A percentile compares a stretch with the other conserved stretches of the same genome.
Evolutionary conservation across 2,113 vertebrate genomes (phyloP).

Genomic region (Stigmatopora argus): DNA sequence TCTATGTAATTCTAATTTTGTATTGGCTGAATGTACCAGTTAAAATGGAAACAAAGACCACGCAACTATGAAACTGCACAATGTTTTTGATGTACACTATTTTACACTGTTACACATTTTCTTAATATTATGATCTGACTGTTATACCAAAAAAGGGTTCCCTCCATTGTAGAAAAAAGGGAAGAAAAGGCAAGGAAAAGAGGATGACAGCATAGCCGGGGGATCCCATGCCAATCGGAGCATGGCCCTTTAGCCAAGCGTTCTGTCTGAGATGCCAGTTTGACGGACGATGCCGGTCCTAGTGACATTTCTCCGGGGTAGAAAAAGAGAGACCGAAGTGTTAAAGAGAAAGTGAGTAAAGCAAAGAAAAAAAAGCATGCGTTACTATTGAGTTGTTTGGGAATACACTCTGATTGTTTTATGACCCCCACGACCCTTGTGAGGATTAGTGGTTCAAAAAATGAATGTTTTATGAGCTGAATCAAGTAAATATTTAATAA

Average conservation of each 20-base stretch:
- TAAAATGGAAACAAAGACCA: background rate
- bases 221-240: conserved; percentile 64
- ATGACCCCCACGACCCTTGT: no score
- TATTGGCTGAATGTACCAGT: background rate
- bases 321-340: conserved; percentile 34
- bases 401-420: background rate
- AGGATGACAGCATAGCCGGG: conserved; percentile 52
- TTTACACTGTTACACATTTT: background rate
- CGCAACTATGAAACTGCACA: background rate
- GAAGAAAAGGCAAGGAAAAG: conserved; percentile 13
- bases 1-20: background rate
- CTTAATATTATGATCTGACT: background rate
- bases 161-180: background rate
- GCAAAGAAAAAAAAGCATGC: conserved; percentile 8
- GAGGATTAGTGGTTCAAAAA: no score
- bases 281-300: conserved; percentile 56
- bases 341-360: conserved; percentile 34
- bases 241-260: conserved; percentile 63
- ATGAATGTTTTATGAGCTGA: no score
- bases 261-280: conserved; percentile 67
- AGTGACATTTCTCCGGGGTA: conserved; percentile 67
- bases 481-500: no score
- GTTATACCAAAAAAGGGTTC: background rate
- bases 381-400: conserved; percentile 13
- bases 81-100: background rate